phyloP scores from a whole-genome alignment of 2,113 vertebrate species.

The Coregonus clupeaformis region DNA sequence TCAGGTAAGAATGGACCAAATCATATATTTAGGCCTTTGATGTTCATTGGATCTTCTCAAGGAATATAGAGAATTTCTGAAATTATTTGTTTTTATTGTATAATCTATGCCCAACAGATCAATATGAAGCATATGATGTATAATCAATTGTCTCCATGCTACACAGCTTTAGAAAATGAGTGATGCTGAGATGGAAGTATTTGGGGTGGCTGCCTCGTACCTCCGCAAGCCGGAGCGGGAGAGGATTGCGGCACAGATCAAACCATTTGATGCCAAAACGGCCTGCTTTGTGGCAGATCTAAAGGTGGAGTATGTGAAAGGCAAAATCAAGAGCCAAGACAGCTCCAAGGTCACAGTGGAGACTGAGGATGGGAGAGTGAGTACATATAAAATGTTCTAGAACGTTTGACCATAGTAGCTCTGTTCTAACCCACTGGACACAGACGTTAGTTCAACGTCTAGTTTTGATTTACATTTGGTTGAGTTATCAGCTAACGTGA shows the following conservation, averaged over 20 bases:
- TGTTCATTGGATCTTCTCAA: neutral
- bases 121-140: neutral
- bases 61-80: neutral
- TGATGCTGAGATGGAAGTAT: conserved; percentile 74
- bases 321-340: conserved; percentile 75
- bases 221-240: conserved; percentile 80
- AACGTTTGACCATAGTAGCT: neutral
- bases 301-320: conserved; percentile 75
- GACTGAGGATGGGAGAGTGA: conserved; percentile 76
- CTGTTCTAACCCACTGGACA: conserved; percentile 46
- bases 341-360: conserved; percentile 74
- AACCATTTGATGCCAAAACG: conserved; percentile 79
- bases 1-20: conserved; percentile 8
- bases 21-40: neutral
- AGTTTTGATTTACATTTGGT: too few species aligned
- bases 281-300: conserved; percentile 79
- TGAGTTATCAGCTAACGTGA: too few species aligned
- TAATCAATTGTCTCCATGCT: too few species aligned
- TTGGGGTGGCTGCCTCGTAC: conserved; percentile 73
- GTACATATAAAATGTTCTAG: conserved; percentile 16
- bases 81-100: neutral
- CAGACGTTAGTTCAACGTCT: too few species aligned
- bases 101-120: neutral
- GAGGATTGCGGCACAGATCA: conserved; percentile 76
- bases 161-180: conserved; percentile 44